These are phyloP conservation scores for Ethmia dodecea DNA, from an alignment of 2,888 invertebrate species.

Conservation along the genomic window DNA sequence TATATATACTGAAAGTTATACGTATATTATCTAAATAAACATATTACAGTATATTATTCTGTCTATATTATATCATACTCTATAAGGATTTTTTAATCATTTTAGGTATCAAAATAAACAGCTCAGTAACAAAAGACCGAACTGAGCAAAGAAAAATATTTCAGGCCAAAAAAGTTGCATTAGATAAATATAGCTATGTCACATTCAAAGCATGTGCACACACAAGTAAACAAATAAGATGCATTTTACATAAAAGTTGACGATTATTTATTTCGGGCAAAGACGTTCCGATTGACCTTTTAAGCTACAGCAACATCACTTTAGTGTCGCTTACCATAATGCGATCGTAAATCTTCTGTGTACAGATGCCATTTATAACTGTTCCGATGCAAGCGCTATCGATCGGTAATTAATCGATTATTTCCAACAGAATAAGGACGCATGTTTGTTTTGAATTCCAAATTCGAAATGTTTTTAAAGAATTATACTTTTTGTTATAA, in stretches of 20 bases:
- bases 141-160: no score
- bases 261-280: slow-evolving; percentile 46
- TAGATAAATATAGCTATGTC: no score
- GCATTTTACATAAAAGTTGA: slow-evolving; percentile 43
- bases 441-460: slow-evolving; percentile 30
- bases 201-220: no score
- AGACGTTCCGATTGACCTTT: slow-evolving; percentile 60
- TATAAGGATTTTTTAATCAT: no score
- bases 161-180: no score
- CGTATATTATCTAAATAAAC: no score
- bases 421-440: slow-evolving; percentile 19
- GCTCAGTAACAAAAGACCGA: no score
- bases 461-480: slow-evolving; percentile 20
- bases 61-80: no score
- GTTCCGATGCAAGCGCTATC: slow-evolving; percentile 37
- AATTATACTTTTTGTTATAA: no score
- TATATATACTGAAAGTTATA: no score
- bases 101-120: no score
- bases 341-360: slow-evolving; percentile 48
- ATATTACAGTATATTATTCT: no score
- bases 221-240: slow-evolving; percentile 2
- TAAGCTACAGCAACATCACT: slow-evolving; percentile 43
- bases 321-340: slow-evolving; percentile 47
- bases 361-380: slow-evolving; percentile 33
- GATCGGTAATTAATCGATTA: slow-evolving; percentile 44